Evolutionary conservation across 2,888 invertebrate species (phyloP), one percentile per base, ranked within the genome.

Genomic region (Leptinotarsa tumamoca): DNA sequence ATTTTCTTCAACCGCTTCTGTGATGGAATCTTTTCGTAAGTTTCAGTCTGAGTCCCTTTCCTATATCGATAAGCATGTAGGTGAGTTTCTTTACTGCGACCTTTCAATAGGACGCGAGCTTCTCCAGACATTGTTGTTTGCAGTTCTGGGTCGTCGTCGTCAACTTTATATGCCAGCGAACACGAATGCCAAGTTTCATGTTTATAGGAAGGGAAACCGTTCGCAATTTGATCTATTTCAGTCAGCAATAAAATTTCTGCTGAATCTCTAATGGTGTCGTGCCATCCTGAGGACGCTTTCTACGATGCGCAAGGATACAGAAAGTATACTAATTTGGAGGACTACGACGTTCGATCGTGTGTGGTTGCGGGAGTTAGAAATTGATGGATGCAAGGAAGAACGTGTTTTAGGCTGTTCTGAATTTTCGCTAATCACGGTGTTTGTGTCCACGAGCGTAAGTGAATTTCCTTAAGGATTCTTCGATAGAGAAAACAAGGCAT

Each of bases 181-280:
- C 74, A 74, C 72, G 63, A 66, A 69, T 51, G 54, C 52, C 67
- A 49, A 71, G 63, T 63, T 63, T 63, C 70, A 78, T 77, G 80
- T 77, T 78, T 78, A 78, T 80, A 67, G 71, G 73, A 76, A 72
- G 68, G 68, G 68, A 54, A 58, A 72, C 67, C 68, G 68, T 75
- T 68, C 71, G 78, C 79, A 76, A 76, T 81, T 79, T 79, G 79
- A 80, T 80, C 75, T 79, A 77, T 80, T 81, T 78, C 75, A 76
- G 77, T 71, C 79, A 75, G 76, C 78, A 79, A 80, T 83, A 81
- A 81, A 83, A 83, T 82, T 81, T 77, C 79, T 79, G 81, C 83
- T 83, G 83, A 83, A 81, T 83, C 80, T 77, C 80, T 81, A 82
- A 82, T 82, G 78, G 81, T 77, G 76, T 81, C 80, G 77, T 80